Conservation (phyloP, 2,888 invertebrate species). For the Volucella bombylans region DNA sequence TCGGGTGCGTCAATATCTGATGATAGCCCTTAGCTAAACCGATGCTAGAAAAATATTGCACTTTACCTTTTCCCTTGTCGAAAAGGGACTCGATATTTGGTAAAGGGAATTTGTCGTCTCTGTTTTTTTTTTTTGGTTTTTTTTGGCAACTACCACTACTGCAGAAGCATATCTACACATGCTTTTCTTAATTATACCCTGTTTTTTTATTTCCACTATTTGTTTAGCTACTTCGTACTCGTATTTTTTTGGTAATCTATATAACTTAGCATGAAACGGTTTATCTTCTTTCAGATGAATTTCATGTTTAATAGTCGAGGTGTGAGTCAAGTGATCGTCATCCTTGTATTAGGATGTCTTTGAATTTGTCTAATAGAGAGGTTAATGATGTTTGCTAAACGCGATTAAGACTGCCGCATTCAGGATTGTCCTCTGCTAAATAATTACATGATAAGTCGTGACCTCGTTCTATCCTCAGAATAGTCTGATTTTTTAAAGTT, state of each 20-base stretch:
- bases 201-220: not conserved
- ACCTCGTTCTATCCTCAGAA: not conserved
- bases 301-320: not conserved
- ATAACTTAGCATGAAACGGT: not conserved
- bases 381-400: not conserved
- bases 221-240: constrained; percentile 1
- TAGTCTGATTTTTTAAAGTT: not conserved
- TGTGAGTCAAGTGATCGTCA: not conserved
- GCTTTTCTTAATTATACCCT: not conserved
- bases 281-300: not conserved
- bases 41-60: constrained; percentile 66
- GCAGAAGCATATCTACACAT: no score
- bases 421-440: not conserved
- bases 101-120: constrained; percentile 67
- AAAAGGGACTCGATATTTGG: constrained; percentile 74
- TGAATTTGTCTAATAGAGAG: not conserved
- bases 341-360: not conserved
- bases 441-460: not conserved
- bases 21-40: constrained; percentile 76
- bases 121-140: not conserved
- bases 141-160: no score
- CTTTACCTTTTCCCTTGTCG: not conserved
- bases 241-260: not conserved
- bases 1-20: constrained; percentile 74
- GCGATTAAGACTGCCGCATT: not conserved